Conservation (phyloP, 2,113 vertebrate genomes). For the Microcebus jonahi region DNA sequence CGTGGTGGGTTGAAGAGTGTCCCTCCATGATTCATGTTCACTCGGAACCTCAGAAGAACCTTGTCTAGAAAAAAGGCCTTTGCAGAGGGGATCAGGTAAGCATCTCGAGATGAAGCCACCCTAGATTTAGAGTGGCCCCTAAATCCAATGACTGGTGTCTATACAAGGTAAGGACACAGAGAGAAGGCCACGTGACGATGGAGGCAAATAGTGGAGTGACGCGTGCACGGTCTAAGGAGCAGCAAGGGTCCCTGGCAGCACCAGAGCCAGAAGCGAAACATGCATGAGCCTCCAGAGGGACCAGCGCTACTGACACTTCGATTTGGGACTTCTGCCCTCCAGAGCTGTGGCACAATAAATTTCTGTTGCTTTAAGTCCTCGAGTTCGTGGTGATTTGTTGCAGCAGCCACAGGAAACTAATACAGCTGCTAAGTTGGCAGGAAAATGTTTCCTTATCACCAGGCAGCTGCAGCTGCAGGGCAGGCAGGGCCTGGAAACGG, state of each 20-base stretch:
- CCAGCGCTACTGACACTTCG: neutral
- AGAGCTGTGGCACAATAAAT: neutral
- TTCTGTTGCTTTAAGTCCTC: neutral
- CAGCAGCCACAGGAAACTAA: neutral
- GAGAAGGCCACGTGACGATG: neutral
- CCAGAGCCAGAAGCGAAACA: fast-evolving
- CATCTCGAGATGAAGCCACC: neutral
- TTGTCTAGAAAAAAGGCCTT: neutral
- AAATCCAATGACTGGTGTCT: neutral
- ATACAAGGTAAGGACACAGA: neutral
- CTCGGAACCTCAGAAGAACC: neutral
- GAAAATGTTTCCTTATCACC: neutral
- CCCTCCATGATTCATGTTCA: fast-evolving
- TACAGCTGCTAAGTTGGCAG: neutral
- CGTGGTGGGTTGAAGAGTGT: neutral
- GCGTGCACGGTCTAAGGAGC: neutral
- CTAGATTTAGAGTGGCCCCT: neutral
- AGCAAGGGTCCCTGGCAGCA: fast-evolving
- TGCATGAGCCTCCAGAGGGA: neutral
- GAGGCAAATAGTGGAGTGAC: neutral
- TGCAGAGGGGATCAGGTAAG: neutral
- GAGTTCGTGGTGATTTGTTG: neutral
- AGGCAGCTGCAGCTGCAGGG: neutral
- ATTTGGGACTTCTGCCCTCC: neutral
- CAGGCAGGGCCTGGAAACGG: neutral